These are phyloP conservation scores for Macropus fuliginosus DNA, from an alignment of 2,797 vertebrate genomes.

Conservation along the genomic window DNA sequence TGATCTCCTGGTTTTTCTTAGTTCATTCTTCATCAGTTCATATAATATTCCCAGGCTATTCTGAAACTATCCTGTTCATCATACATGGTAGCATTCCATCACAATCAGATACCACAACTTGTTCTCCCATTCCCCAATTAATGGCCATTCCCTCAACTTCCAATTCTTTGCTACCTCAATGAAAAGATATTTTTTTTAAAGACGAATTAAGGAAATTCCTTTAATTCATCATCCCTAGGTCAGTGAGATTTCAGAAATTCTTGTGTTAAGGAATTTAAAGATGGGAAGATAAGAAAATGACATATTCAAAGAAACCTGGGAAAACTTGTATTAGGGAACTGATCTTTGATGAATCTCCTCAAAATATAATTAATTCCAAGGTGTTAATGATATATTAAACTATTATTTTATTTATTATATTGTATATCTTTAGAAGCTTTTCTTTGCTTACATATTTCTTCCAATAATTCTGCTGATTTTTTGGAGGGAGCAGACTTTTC, in stretches of 20 bases:
- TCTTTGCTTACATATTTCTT: not conserved
- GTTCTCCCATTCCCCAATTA: not conserved
- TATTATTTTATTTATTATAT: not conserved
- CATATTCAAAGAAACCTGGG: not conserved
- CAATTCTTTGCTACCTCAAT: not conserved
- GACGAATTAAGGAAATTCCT: not conserved
- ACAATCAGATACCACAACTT: not conserved
- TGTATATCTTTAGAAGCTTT: not conserved
- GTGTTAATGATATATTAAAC: not conserved
- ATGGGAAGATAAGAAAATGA: not conserved
- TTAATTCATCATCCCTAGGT: not conserved
- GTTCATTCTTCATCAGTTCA: not conserved
- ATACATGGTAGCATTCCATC: not conserved
- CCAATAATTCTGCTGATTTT: not conserved
- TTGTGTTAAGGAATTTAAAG: not conserved
- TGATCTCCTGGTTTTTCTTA: not conserved
- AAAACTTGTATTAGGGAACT: not conserved
- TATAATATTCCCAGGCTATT: not conserved
- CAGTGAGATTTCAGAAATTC: not conserved
- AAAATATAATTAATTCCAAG: not conserved
- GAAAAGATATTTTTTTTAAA: not conserved
- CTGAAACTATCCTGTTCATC: not conserved
- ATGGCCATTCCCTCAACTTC: not conserved
- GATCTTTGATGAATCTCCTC: not conserved
- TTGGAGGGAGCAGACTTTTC: not conserved